Evolutionary conservation across 2,888 invertebrate genomes (phyloP).

Genomic region (Conomelus anceps): DNA sequence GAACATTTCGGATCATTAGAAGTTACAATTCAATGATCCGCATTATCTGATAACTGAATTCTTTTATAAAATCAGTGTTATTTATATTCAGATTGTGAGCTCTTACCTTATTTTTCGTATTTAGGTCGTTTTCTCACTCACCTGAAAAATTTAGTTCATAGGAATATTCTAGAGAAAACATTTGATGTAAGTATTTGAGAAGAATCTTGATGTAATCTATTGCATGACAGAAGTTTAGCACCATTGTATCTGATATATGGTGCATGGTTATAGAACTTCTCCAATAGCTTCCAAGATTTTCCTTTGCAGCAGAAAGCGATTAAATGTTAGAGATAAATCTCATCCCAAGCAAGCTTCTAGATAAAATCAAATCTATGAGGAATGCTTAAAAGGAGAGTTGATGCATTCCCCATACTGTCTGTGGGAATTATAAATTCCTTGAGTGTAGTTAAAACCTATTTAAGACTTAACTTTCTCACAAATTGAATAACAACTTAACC

Average conservation of each 20-base stretch:
- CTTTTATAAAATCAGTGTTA: too few relatives aligned
- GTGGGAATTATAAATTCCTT: not conserved
- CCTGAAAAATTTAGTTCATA: too few relatives aligned
- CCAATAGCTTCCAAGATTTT: not conserved
- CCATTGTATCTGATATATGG: not conserved
- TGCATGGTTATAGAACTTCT: not conserved
- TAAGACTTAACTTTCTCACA: not conserved
- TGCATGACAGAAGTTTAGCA: not conserved
- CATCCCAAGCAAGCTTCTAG: not conserved
- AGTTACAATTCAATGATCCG: too few relatives aligned
- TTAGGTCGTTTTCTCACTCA: too few relatives aligned
- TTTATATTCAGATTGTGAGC: too few relatives aligned
- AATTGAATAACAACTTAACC: not conserved
- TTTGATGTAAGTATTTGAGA: too few relatives aligned
- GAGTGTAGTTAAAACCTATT: not conserved
- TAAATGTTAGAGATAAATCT: not conserved
- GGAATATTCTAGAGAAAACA: too few relatives aligned
- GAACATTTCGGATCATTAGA: too few relatives aligned
- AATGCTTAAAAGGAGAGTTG: not conserved
- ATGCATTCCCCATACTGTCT: not conserved
- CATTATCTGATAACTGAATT: too few relatives aligned
- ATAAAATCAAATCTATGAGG: not conserved
- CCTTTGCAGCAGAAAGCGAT: not conserved
- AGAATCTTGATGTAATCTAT: too few relatives aligned
- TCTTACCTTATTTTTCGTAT: too few relatives aligned